A percentile compares a stretch with the other conserved stretches of the same genome.
phyloP scores from a whole-genome alignment of 2,113 vertebrate species.

The Saguinus midas region DNA sequence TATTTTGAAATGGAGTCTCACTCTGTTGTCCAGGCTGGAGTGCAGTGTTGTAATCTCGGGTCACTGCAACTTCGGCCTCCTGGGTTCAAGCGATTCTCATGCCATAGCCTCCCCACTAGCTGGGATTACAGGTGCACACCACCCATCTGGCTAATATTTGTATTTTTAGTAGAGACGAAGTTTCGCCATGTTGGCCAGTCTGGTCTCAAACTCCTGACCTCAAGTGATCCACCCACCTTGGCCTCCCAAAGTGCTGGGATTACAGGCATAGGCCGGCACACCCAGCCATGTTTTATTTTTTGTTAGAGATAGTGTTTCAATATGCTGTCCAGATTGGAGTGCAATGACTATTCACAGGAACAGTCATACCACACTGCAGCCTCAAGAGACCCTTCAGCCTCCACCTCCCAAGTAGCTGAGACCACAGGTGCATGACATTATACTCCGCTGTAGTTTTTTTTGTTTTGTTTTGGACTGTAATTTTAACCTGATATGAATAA shows the following conservation, averaged over 20 bases:
- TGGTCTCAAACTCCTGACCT: no score
- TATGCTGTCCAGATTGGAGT: not conserved
- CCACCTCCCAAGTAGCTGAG: not conserved
- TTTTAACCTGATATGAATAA: conserved; percentile 42
- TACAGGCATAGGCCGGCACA: no score
- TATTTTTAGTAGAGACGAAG: no score
- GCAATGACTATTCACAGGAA: not conserved
- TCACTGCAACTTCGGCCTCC: not conserved
- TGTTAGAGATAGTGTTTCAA: not conserved
- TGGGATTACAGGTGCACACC: not conserved
- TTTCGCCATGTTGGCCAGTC: no score
- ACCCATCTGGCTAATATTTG: no score
- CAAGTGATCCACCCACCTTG: no score
- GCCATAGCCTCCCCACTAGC: not conserved
- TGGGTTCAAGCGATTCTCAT: not conserved
- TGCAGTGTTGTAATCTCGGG: not conserved
- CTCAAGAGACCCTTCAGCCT: not conserved
- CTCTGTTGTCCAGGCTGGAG: not conserved
- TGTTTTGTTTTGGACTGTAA: not conserved
- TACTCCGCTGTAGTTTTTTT: not conserved
- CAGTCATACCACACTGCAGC: not conserved
- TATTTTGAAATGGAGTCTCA: not conserved
- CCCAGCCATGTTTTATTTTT: not conserved
- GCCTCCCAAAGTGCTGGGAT: no score
- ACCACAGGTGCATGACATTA: not conserved